Evolutionary conservation across 2,113 vertebrate species (phyloP).

Genomic region (Cettia cetti): DNA sequence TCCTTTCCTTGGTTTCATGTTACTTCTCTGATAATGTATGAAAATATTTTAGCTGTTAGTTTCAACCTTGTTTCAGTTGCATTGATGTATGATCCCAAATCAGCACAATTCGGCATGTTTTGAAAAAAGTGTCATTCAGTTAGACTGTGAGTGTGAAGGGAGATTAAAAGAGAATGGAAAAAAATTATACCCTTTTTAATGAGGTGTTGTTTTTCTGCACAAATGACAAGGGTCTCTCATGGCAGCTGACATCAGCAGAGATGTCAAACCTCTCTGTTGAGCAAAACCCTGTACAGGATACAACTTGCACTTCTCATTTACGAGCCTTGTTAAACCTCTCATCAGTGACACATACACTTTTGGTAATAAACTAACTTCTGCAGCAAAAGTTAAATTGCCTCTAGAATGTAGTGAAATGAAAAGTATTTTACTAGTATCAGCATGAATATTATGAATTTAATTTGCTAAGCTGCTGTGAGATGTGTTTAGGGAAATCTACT

Average conservation of each 20-base stretch:
- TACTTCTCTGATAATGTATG: neutral
- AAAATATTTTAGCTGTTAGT: slow-evolving; percentile 8
- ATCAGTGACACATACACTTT: neutral
- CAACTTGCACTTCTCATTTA: neutral
- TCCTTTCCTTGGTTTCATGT: neutral
- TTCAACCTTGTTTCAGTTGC: neutral
- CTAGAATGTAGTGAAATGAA: neutral
- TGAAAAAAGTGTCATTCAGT: neutral
- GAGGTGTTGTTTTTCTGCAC: neutral
- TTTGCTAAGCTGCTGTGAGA: neutral
- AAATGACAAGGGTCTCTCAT: neutral
- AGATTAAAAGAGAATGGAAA: neutral
- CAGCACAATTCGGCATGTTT: neutral
- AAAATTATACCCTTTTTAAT: neutral
- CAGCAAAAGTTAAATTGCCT: neutral
- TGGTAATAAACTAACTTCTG: neutral
- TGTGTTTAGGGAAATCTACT: rapidly evolving
- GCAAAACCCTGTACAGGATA: neutral
- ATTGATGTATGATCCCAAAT: neutral
- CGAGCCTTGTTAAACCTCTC: neutral
- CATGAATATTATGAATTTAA: neutral
- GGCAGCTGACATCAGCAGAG: slow-evolving; percentile 30
- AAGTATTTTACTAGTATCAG: no score
- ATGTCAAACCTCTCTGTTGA: slow-evolving; percentile 10
- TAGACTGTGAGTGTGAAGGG: neutral